Percentiles rank a stretch among this genome's conserved stretches.
These are phyloP conservation scores for Platycheirus albimanus DNA, from an alignment of 2,888 invertebrate genomes.

Conservation along the genomic window DNA sequence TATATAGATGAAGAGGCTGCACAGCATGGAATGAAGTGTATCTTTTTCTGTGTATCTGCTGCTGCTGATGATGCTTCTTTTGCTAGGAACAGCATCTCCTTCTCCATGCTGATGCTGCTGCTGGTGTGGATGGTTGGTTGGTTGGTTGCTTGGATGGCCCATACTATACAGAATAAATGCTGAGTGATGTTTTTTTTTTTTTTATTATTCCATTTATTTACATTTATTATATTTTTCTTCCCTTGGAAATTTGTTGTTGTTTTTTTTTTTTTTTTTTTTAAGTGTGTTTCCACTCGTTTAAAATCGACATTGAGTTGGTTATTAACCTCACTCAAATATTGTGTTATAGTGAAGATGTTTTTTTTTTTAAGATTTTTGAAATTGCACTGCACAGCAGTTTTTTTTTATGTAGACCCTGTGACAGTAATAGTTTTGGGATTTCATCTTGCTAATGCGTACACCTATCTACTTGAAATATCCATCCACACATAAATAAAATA, in stretches of 20 bases:
- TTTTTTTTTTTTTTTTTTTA: slow-evolving; percentile 33
- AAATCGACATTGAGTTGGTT: slow-evolving; percentile 72
- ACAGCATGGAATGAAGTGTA: slow-evolving; percentile 43
- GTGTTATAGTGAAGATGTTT: slow-evolving; percentile 26
- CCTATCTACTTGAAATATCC: no score
- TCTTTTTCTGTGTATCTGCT: not conserved
- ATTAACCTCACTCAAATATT: slow-evolving; percentile 61
- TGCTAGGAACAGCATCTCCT: slow-evolving; percentile 53
- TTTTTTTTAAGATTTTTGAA: slow-evolving; percentile 49
- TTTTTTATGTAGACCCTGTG: not conserved
- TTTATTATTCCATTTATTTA: slow-evolving; percentile 66
- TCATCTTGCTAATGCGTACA: not conserved
- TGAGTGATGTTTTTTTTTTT: slow-evolving; percentile 51
- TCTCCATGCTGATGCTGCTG: no score
- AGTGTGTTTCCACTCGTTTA: slow-evolving; percentile 52
- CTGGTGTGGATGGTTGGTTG: not conserved
- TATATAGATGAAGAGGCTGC: not conserved
- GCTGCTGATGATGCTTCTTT: slow-evolving; percentile 25
- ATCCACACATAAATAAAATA: no score
- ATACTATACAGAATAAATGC: slow-evolving; percentile 46
- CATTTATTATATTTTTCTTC: slow-evolving; percentile 71
- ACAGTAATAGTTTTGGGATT: not conserved
- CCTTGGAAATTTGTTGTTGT: slow-evolving; percentile 46
- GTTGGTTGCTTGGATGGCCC: not conserved
- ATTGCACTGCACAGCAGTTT: slow-evolving; percentile 44